Percentiles rank a stretch among this genome's conserved stretches.
phyloP scores from a whole-genome alignment of 2,888 invertebrate genomes.

The Megastigmus dorsalis region DNA sequence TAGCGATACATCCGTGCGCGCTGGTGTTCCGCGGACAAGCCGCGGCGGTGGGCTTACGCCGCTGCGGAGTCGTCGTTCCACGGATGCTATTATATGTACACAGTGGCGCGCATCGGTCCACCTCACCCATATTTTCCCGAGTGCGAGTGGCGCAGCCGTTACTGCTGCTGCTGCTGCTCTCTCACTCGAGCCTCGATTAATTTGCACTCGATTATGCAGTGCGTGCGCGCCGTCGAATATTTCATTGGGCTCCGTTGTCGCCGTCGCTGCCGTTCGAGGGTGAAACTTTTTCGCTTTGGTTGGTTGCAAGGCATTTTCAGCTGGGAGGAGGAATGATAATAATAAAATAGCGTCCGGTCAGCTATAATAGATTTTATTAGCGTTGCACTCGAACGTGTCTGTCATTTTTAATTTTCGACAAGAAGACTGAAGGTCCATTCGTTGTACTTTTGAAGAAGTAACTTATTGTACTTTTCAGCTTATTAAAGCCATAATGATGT shows the following conservation, averaged over 20 bases:
- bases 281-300: too few relatives aligned
- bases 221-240: constrained; percentile 51
- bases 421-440: too few relatives aligned
- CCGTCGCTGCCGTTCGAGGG: too few relatives aligned
- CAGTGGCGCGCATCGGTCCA: background rate
- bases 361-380: constrained; percentile 40
- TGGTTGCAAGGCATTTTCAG: too few relatives aligned
- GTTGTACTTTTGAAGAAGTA: too few relatives aligned
- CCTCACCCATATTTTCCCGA: background rate
- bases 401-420: constrained; percentile 47
- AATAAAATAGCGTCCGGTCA: background rate
- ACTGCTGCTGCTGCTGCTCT: too few relatives aligned
- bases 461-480: too few relatives aligned
- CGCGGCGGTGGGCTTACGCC: constrained; percentile 6
- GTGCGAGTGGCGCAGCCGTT: too few relatives aligned
- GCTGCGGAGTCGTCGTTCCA: constrained; percentile 43
- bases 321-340: too few relatives aligned
- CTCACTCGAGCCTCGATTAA: constrained; percentile 58
- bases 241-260: too few relatives aligned
- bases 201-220: constrained; percentile 63
- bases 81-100: too few relatives aligned
- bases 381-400: constrained; percentile 21
- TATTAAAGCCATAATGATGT: too few relatives aligned
- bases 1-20: background rate
- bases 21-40: constrained; percentile 27